Base-by-base conservation (phyloP, 2,113 vertebrate genomes). In the Tylochromis polylepis region DNA sequence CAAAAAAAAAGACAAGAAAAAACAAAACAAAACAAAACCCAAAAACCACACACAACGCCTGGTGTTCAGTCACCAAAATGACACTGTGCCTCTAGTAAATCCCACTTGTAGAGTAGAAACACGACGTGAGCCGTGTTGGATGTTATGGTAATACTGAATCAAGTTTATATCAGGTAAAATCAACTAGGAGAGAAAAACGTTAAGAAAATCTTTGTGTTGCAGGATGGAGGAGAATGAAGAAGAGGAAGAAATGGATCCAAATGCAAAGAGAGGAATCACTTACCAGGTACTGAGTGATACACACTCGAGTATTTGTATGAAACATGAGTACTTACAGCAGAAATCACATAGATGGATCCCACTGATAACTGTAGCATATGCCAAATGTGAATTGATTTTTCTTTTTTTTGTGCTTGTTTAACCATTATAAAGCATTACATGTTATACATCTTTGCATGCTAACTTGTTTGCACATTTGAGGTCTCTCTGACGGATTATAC, bases 231-330 rank as follows among this genome's bases (percentile, higher is more conserved):
- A 88, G 18, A 43, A 58, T 16, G 79, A 87, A 8, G 88, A 90
- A 10, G 91, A 92, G 4, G 87, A 88, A 8, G 87, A 90, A 49
- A 93, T 89, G 16, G 91, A 95, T 75, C 85, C 82, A 87, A 94
- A 96, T 85, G 92, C 90, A 3, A 97, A 97, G 92, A 96, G 97
- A 95, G 85, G 93, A 79, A 97, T 97, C 89, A 97, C 96, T 14
- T 97, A 97, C 85, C 96, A 97, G 97, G 97, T 97, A 93, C 77
- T 11, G 53, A 77, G 18, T 36, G 27, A 38, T 11, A 59, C 11
- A 49, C 3, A 67, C 4, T 38, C 34, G 38, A 38, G 60, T 38
- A 38, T 67, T 67, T 67, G 34, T 11, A 51, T 0, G 1, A 31
- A 51, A 53, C 27, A n/a, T 20, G 10, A 77, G 70, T 51, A n/a